Percentiles rank a stretch among this genome's conserved stretches.
phyloP scores from a whole-genome alignment of 2,888 invertebrate species.

The Pseudanteris insignis region DNA sequence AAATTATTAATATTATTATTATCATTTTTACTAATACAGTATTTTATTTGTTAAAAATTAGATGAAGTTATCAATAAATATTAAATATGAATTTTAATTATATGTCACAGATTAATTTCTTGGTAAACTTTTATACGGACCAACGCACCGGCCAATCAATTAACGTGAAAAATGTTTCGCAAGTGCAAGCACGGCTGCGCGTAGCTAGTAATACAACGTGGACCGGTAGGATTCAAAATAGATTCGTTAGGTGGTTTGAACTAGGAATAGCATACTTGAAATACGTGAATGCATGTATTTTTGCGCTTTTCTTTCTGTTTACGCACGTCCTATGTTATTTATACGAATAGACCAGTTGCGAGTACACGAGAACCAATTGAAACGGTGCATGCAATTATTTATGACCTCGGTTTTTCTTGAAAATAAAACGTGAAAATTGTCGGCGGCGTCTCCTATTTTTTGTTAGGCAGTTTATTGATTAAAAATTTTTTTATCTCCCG shows the following conservation, averaged over 20 bases:
- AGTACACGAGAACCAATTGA: slow-evolving; percentile 26
- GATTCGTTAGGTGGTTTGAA: slow-evolving; percentile 40
- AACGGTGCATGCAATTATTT: slow-evolving; percentile 21
- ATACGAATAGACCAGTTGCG: slow-evolving; percentile 18
- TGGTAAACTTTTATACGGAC: too few relatives aligned
- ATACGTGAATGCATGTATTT: slow-evolving; percentile 28
- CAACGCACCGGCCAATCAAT: too few relatives aligned
- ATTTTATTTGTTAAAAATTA: too few relatives aligned
- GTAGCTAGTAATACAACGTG: slow-evolving; percentile 17
- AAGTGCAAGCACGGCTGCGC: slow-evolving; percentile 13
- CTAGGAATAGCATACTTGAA: slow-evolving; percentile 41
- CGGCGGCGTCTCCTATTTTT: too few relatives aligned
- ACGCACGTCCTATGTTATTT: slow-evolving; percentile 32
- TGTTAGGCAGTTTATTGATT: too few relatives aligned
- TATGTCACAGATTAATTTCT: too few relatives aligned
- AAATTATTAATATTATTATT: too few relatives aligned
- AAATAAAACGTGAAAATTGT: too few relatives aligned
- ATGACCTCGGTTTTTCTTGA: slow-evolving; percentile 8
- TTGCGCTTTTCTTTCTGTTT: slow-evolving; percentile 26
- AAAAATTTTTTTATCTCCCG: too few relatives aligned
- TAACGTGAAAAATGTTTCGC: slow-evolving; percentile 13
- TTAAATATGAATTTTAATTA: too few relatives aligned
- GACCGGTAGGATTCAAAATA: slow-evolving; percentile 29
- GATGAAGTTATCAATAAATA: too few relatives aligned
- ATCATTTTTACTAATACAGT: too few relatives aligned